Evolutionary conservation across 2,888 invertebrate genomes (phyloP), one percentile per base, ranked within the genome.

Genomic region (Halictus ligatus): DNA sequence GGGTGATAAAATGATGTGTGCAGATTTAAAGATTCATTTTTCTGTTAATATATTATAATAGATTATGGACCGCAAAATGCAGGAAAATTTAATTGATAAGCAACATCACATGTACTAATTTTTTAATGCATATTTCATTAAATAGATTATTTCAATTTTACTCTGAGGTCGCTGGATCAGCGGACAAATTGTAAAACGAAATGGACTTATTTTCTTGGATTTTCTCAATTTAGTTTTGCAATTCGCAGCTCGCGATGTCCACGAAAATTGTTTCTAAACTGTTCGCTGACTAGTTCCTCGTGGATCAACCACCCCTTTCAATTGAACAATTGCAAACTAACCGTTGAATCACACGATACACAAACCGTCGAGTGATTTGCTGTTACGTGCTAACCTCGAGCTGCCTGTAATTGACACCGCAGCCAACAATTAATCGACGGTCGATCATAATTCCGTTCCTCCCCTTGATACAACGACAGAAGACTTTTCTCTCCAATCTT

Each of bases 291-390:
- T 72, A 87, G 87, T 81, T 85, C 71, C 82, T 71, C 60, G 78
- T 85, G 87, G 89, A 83, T 85, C 84, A 88, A 87, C 88, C 81
- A 76, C 12, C 67, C 46, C 78, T 40, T 89, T 90, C 91, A 93
- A 93, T 93, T 92, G 92, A 90, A 93, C 92, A 93, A 93, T 93
- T 88, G 90, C 85, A 80, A 84, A 78, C 81, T 90, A 91, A 84
- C 84, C 81, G 85, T 84, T 91, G 86, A 87, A 92, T 90, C 91
- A 88, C 87, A 88, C 83, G 86, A 78, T 80, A 88, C 80, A 84
- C 78, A 54, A 79, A 77, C 77, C 60, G 54, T 74, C 85, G 87
- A 92, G 88, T 87, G 89, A 88, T 91, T 89, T 89, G 88, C 89
- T 92, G 91, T 92, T 91, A 90, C 86, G 85, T 82, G 83, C 86